Conservation (phyloP, 2,113 vertebrate genomes). For the Grallaria varia region DNA sequence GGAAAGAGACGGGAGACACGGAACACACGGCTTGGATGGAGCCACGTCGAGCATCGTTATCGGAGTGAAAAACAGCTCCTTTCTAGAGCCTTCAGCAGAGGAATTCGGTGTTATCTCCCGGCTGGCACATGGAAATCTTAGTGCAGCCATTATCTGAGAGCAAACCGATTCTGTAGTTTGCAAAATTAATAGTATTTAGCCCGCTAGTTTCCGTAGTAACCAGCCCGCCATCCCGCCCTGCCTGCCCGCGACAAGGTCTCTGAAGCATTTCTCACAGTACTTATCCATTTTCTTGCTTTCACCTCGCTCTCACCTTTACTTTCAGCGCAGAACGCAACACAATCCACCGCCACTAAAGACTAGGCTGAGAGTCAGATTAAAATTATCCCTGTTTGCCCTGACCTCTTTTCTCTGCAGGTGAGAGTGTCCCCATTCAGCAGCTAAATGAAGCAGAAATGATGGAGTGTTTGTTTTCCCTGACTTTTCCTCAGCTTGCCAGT, state of each 20-base stretch:
- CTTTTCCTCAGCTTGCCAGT: slow-evolving; percentile 81
- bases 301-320: slow-evolving; percentile 72
- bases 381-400: slow-evolving; percentile 72
- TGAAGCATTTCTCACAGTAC: slow-evolving; percentile 31
- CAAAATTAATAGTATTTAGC: slow-evolving; percentile 48
- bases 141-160: not conserved
- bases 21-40: not conserved
- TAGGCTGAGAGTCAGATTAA: slow-evolving; percentile 73
- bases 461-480: slow-evolving; percentile 87
- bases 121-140: not conserved
- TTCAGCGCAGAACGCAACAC: slow-evolving; percentile 63
- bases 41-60: not conserved
- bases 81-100: not conserved
- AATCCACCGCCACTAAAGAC: slow-evolving; percentile 72
- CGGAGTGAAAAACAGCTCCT: not conserved
- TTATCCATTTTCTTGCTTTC: slow-evolving; percentile 66
- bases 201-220: slow-evolving; percentile 14
- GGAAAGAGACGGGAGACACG: not conserved
- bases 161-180: not conserved
- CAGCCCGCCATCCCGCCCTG: not conserved
- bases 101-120: not conserved
- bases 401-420: slow-evolving; percentile 82
- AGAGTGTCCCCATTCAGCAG: slow-evolving; percentile 78
- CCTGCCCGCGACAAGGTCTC: slow-evolving; percentile 7
- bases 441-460: slow-evolving; percentile 89